Conservation (phyloP, 2,797 vertebrate species). For the Onychomys leucogaster region DNA sequence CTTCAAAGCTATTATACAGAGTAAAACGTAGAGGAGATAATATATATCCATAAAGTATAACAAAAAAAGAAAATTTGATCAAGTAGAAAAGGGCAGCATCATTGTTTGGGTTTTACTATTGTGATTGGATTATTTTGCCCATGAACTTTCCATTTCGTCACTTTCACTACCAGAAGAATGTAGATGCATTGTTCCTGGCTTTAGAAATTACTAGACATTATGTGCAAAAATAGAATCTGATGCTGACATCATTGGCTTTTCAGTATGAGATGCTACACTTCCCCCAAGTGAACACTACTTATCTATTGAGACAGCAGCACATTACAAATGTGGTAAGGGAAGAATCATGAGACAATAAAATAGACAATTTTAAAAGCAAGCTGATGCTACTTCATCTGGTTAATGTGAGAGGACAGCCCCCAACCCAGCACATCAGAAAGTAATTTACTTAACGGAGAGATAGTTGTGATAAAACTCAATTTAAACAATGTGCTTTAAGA, state of each 20-base stretch:
- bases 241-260: not conserved
- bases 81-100: not conserved
- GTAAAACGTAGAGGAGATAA: conserved; percentile 24
- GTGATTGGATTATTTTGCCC: not conserved
- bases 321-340: conserved; percentile 42
- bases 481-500: conserved; percentile 76
- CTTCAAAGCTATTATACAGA: not conserved
- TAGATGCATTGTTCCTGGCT: not conserved
- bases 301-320: conserved; percentile 50
- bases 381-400: conserved; percentile 69
- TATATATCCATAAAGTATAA: not conserved
- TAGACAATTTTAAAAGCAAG: conserved; percentile 75
- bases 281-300: conserved; percentile 31
- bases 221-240: not conserved
- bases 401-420: conserved; percentile 52
- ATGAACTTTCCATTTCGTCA: not conserved
- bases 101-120: not conserved
- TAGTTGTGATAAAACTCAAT: conserved; percentile 80
- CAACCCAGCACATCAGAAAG: conserved; percentile 72
- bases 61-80: not conserved
- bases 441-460: conserved; percentile 79
- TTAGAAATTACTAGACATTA: not conserved
- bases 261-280: conserved; percentile 22
- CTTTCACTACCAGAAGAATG: not conserved
- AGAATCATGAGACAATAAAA: conserved; percentile 63